These are phyloP conservation scores for Danaus melanippus DNA, from an alignment of 1,140 invertebrate species.

Conservation along the genomic window DNA sequence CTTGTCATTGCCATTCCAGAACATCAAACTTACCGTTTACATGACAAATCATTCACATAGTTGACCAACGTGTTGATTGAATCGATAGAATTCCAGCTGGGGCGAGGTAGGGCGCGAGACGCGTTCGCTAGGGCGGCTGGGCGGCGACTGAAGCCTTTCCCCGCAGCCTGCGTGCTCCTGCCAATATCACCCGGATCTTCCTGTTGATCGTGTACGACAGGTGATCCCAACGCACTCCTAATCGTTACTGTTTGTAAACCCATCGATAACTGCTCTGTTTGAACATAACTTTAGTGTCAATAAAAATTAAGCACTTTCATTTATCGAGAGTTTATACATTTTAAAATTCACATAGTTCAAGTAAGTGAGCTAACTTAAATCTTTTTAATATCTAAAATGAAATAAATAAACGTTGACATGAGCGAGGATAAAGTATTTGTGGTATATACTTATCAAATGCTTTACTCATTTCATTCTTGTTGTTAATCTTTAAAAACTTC, in stretches of 20 bases:
- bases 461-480: too few species aligned
- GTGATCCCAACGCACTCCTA: constrained; percentile 49
- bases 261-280: constrained; percentile 11
- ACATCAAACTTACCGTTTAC: background rate
- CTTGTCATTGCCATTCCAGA: too few species aligned
- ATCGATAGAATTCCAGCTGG: constrained; percentile 3
- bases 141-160: constrained; percentile 55
- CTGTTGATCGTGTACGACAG: constrained; percentile 67
- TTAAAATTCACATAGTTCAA: too few species aligned
- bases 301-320: too few species aligned
- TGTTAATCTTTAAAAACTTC: too few species aligned
- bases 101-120: constrained; percentile 23
- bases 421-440: too few species aligned
- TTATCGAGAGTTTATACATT: too few species aligned
- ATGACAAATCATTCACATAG: background rate
- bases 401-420: too few species aligned
- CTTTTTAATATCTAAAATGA: too few species aligned
- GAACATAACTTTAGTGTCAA: too few species aligned
- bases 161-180: constrained; percentile 46
- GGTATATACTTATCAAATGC: too few species aligned
- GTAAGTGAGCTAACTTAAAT: too few species aligned
- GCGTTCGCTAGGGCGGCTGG: constrained; percentile 55
- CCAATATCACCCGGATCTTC: constrained; percentile 61
- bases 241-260: constrained; percentile 22
- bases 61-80: constrained; percentile 1